Conservation (phyloP, 2,797 vertebrate genomes). For the Chloroceryle amazona region DNA sequence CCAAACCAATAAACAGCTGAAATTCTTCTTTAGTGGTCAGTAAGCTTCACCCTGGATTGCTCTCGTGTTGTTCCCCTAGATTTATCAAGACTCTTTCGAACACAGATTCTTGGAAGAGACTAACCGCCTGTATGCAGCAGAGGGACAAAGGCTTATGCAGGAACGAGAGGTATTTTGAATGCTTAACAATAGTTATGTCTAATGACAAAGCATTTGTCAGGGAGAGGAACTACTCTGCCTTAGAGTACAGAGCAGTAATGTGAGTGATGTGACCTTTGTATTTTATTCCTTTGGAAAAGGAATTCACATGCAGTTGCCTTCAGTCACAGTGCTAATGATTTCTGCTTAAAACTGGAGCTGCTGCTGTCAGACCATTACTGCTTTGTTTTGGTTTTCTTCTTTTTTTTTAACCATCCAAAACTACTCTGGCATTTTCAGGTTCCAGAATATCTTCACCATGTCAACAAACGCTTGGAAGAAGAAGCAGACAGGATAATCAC, state of each 20-base stretch:
- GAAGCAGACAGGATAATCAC: conserved; percentile 99
- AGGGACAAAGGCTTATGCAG: conserved; percentile 99
- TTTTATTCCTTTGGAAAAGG: neutral
- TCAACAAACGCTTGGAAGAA: conserved; percentile 98
- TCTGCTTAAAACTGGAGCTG: neutral
- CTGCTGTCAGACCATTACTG: neutral
- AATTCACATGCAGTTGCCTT: neutral
- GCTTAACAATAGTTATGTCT: neutral
- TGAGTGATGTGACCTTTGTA: neutral
- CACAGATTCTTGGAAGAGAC: conserved; percentile 98
- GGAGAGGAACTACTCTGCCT: neutral
- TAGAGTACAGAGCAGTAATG: neutral
- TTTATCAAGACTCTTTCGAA: conserved; percentile 99
- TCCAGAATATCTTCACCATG: conserved; percentile 98
- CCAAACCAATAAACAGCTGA: neutral
- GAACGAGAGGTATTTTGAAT: conserved; percentile 92
- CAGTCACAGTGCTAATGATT: neutral
- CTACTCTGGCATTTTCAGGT: conserved; percentile 84
- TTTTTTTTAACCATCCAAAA: conserved; percentile 30
- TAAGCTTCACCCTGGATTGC: neutral
- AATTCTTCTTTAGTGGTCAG: neutral
- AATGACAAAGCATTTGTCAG: neutral
- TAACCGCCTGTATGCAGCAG: conserved; percentile 95
- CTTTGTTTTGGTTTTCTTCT: neutral
- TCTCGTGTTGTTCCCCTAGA: conserved; percentile 80